Conservation (phyloP, 2,113 vertebrate genomes). For the Spea multiplicata region DNA sequence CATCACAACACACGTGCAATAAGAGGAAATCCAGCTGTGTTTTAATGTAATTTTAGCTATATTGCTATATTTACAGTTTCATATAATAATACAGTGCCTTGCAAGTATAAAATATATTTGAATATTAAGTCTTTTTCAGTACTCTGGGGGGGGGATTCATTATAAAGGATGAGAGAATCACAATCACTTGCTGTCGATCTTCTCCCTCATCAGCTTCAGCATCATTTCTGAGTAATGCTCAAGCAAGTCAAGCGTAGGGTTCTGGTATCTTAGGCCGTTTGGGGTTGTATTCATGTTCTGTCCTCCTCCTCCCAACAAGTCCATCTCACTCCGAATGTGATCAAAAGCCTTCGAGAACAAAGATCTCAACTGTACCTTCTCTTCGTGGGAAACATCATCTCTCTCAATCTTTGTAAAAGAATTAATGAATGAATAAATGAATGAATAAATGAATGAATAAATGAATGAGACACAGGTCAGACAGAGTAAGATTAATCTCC, state of each 20-base stretch:
- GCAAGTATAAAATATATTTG: neutral
- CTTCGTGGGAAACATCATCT: neutral
- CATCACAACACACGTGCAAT: no score
- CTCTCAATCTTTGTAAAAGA: conserved; percentile 4
- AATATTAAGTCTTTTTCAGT: neutral
- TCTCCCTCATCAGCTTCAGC: conserved; percentile 26
- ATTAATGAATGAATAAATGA: no score
- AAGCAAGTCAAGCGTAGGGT: conserved; percentile 13
- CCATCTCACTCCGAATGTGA: conserved; percentile 22
- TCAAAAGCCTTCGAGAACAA: conserved; percentile 13
- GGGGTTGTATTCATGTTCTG: neutral
- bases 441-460: neutral
- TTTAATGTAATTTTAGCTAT: neutral
- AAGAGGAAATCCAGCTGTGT: neutral
- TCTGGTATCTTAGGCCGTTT: neutral
- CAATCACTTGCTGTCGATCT: conserved; percentile 8
- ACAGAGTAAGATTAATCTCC: no score
- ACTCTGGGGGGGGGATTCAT: neutral
- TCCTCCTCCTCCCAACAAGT: neutral
- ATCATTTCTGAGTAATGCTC: conserved; percentile 41
- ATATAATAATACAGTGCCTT: neutral
- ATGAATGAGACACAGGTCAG: neutral
- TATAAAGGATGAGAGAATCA: no score
- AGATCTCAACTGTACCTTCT: conserved; percentile 13
- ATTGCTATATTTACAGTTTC: neutral